Conservation (phyloP, 2,888 invertebrate species). For the Diadromus collaris region DNA sequence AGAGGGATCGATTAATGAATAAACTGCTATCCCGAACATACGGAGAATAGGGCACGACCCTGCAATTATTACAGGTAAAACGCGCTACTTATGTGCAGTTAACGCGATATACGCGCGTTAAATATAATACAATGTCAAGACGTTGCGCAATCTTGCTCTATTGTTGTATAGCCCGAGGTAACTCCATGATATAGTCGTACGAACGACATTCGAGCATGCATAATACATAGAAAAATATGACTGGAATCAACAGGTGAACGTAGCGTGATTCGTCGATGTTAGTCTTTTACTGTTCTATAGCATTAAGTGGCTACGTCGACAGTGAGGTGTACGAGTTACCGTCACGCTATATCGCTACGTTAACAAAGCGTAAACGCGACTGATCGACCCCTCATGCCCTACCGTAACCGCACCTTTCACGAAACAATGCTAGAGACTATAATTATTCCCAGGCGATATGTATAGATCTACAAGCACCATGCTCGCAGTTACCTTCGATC, state of each 20-base stretch:
- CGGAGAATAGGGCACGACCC: background rate
- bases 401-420: slow-evolving; percentile 18
- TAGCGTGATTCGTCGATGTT: slow-evolving; percentile 69
- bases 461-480: slow-evolving; percentile 8
- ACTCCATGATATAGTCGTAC: background rate
- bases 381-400: slow-evolving; percentile 52
- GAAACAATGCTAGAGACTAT: slow-evolving; percentile 8
- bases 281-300: slow-evolving; percentile 39
- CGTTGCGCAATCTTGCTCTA: background rate
- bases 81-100: slow-evolving; percentile 1
- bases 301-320: slow-evolving; percentile 18
- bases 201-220: slow-evolving; percentile 16
- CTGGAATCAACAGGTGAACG: slow-evolving; percentile 73
- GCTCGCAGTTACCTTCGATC: too few relatives aligned
- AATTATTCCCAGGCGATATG: slow-evolving; percentile 27
- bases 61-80: background rate
- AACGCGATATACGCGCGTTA: background rate
- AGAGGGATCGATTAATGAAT: background rate
- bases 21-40: background rate
- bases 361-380: slow-evolving; percentile 61
- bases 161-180: background rate
- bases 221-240: slow-evolving; percentile 23
- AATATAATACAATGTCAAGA: background rate
- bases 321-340: slow-evolving; percentile 8
- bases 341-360: slow-evolving; percentile 48